Evolutionary conservation across 2,797 vertebrate species (phyloP).

Genomic region (Hippocampus kuda): DNA sequence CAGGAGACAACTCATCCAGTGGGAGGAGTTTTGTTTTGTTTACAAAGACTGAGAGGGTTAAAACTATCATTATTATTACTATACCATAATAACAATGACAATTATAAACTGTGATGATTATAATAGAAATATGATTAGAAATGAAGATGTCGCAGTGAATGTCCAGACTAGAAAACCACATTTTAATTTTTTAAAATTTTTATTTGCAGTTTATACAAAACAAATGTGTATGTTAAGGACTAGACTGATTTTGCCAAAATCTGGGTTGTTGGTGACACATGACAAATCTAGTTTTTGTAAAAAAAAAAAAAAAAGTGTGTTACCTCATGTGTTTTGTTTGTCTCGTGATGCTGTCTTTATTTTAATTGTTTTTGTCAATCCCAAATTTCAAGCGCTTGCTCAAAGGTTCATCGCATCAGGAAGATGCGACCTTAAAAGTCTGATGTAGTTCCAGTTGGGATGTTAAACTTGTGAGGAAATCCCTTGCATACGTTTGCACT

Average conservation of each 20-base stretch:
- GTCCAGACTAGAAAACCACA: constrained; percentile 22
- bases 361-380: constrained; percentile 10
- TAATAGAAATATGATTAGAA: not conserved
- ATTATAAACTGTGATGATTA: constrained; percentile 27
- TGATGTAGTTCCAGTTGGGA: constrained; percentile 16
- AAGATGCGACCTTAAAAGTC: not conserved
- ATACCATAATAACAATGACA: constrained; percentile 20
- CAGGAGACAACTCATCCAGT: constrained; percentile 33
- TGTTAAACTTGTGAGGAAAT: constrained; percentile 15
- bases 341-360: constrained; percentile 17
- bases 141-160: constrained; percentile 23
- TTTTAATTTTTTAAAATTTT: constrained; percentile 5
- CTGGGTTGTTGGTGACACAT: constrained; percentile 29
- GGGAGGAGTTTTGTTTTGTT: constrained; percentile 47
- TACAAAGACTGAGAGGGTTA: constrained; percentile 41
- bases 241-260: constrained; percentile 24
- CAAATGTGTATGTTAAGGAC: constrained; percentile 13
- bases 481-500: constrained; percentile 31
- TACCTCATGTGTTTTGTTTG: constrained; percentile 42
- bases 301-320: constrained; percentile 27
- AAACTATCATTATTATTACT: constrained; percentile 15
- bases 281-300: constrained; percentile 18
- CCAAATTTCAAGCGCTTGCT: not conserved
- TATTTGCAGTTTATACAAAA: constrained; percentile 17
- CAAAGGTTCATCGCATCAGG: not conserved